Base-by-base conservation (phyloP, 2,797 vertebrate genomes). In the Poeciliopsis infans region DNA sequence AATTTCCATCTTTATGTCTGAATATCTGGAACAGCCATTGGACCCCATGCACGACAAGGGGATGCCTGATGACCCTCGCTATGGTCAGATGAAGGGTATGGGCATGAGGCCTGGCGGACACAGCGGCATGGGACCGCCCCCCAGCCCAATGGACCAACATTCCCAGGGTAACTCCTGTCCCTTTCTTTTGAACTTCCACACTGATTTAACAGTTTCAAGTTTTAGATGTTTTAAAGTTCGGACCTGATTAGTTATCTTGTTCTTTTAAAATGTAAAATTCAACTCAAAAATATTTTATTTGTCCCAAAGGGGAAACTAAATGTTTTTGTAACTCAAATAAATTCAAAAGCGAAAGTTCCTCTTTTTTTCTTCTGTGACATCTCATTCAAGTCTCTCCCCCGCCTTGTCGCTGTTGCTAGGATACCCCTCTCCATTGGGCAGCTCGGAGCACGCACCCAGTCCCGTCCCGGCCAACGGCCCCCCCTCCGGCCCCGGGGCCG, bases 111-210 rank as follows among this genome's bases (percentile, higher is more conserved):
- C 96, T 0, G 97, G 96, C 0, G 94, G 91, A 0, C 97, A 97
- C 76, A 93, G 95, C 12, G 97, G 97, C 1, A 99, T 98, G 98
- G 98, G 97, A 20, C 97, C 97, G 0, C 98, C 98, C 1, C 97
- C 97, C 0, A 98, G 98, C 90, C 98, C 98, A 28, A 98, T 99
- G 97, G 98, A 99, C 91, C 98, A 99, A 90, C 98, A 99, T 92
- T 99, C 98, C 7, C 97, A 99, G 96, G 98, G 97, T 98, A 95
- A 66, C n/a, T 33, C 16, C 31, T 43, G 36, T 12, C 43, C 15
- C 5, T 33, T 15, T 61, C 57, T 7, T 59, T 59, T 31, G 57
- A 13, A 33, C 59, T 33, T 61, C 15, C 31, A 33, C 59, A 61
- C 31, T 18, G 13, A 61, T 49, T 39, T 66, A 20, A 39, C 20